These are phyloP conservation scores for Phyllostomus discolor DNA, from an alignment of 2,113 vertebrate species.

Conservation along the genomic window DNA sequence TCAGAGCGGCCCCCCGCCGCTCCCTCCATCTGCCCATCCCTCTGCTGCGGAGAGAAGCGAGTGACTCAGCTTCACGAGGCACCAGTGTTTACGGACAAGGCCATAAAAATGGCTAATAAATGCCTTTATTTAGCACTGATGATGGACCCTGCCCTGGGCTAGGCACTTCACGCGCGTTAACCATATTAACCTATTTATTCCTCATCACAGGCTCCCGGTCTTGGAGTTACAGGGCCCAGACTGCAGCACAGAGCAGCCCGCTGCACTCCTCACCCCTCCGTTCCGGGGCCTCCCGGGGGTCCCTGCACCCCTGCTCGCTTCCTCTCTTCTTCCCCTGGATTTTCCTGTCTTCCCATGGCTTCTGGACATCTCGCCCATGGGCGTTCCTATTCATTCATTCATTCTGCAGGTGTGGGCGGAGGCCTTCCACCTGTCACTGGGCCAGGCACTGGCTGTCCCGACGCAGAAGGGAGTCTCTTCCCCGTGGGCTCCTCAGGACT, in stretches of 20 bases:
- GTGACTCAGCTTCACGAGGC: not conserved
- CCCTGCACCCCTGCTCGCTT: rapidly evolving
- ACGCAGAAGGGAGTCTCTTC: not conserved
- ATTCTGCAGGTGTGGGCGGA: not conserved
- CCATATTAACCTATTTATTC: not conserved
- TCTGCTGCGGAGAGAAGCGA: not conserved
- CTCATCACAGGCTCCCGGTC: not conserved
- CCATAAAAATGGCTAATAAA: not conserved
- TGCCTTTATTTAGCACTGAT: not conserved
- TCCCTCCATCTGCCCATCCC: not conserved
- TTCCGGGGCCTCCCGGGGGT: not conserved
- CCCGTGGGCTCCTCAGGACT: not conserved
- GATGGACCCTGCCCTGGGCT: not conserved
- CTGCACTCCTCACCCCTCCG: not conserved
- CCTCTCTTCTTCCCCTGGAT: not conserved
- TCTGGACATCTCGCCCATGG: not conserved
- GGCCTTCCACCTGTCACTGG: rapidly evolving
- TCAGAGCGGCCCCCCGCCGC: not conserved
- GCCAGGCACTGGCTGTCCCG: not conserved
- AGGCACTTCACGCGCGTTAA: not conserved
- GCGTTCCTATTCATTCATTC: not conserved
- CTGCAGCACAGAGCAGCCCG: not conserved
- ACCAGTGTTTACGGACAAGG: not conserved
- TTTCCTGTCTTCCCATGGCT: not conserved
- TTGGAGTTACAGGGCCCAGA: not conserved